Evolutionary conservation across 2,113 vertebrate genomes (phyloP).

Genomic region (Micronisus gabar): DNA sequence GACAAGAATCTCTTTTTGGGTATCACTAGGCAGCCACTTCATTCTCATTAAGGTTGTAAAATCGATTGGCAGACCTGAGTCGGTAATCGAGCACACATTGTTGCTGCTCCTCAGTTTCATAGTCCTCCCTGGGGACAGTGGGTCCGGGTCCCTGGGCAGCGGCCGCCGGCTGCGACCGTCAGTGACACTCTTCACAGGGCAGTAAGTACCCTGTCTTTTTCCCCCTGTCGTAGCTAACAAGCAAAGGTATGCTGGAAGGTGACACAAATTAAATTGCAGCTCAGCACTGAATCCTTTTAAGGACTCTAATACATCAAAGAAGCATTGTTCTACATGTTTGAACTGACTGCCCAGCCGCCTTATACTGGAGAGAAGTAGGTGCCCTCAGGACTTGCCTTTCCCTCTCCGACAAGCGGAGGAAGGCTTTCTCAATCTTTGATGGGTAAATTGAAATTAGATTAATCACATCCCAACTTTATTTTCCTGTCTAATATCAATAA

Average conservation of each 20-base stretch:
- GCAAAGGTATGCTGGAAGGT: not conserved
- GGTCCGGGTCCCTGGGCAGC: not conserved
- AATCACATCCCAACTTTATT: not conserved
- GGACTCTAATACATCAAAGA: not conserved
- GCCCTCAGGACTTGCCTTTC: not conserved
- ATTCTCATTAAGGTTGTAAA: not conserved
- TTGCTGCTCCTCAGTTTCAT: too few relatives aligned
- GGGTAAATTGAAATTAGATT: too few relatives aligned
- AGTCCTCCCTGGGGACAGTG: not conserved
- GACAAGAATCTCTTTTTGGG: not conserved
- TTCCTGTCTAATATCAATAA: not conserved
- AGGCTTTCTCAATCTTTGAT: not conserved
- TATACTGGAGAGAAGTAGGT: not conserved
- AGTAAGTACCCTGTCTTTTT: not conserved
- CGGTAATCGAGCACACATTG: too few relatives aligned
- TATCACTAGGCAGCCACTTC: not conserved
- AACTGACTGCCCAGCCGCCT: not conserved
- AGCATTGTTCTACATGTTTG: fast-evolving
- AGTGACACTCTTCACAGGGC: fast-evolving
- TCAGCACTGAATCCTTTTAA: too few relatives aligned
- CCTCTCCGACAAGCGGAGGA: not conserved
- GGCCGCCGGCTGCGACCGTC: fast-evolving
- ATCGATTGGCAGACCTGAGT: not conserved
- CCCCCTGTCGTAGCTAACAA: too few relatives aligned
- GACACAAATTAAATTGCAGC: not conserved